Percentiles rank a stretch among this genome's conserved stretches.
phyloP scores from a whole-genome alignment of 2,888 invertebrate species.

The Callimorpha dominula region DNA sequence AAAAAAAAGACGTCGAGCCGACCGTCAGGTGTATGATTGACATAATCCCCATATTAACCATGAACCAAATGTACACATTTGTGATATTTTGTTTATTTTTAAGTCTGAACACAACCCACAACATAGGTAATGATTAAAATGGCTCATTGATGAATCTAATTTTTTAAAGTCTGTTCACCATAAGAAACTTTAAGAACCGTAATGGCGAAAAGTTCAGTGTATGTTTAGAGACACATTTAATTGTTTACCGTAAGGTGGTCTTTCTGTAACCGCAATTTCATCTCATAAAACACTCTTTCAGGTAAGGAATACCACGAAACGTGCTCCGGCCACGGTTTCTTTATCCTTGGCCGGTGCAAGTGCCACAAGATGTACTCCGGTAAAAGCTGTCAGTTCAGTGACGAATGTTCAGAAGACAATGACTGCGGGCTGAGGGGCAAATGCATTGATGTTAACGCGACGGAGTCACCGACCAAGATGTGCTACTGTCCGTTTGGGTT shows the following conservation, averaged over 20 bases:
- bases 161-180: too few relatives aligned
- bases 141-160: too few relatives aligned
- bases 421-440: conserved; percentile 96
- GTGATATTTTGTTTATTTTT: too few relatives aligned
- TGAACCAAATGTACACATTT: too few relatives aligned
- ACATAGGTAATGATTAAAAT: too few relatives aligned
- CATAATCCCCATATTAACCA: too few relatives aligned
- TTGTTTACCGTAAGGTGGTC: neutral
- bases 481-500: conserved; percentile 97
- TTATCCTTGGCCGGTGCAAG: conserved; percentile 92
- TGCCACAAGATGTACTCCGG: conserved; percentile 94
- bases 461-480: conserved; percentile 92
- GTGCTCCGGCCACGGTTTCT: conserved; percentile 94
- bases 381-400: conserved; percentile 93
- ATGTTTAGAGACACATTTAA: too few relatives aligned
- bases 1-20: too few relatives aligned
- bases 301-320: conserved; percentile 93
- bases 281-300: conserved; percentile 53
- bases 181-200: too few relatives aligned
- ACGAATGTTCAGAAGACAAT: conserved; percentile 94
- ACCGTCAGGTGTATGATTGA: too few relatives aligned
- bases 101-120: too few relatives aligned
- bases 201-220: too few relatives aligned
- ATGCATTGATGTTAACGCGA: conserved; percentile 93
- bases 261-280: neutral